Conservation (phyloP, 2,797 vertebrate species). For the Thunnus albacares region DNA sequence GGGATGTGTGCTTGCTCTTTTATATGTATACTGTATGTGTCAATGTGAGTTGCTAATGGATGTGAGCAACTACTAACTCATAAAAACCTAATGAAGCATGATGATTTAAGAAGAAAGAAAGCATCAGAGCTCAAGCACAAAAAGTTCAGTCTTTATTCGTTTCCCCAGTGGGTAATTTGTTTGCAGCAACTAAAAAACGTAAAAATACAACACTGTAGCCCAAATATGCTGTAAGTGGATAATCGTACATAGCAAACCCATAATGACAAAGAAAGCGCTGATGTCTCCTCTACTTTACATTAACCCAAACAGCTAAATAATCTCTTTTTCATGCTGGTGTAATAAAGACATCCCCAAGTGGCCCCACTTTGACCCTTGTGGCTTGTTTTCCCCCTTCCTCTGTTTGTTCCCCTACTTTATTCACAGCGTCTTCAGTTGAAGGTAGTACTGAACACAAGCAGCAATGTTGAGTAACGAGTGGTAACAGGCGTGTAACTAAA, state of each 20-base stretch:
- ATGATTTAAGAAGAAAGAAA: constrained; percentile 33
- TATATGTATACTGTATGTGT: neutral
- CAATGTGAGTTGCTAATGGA: constrained; percentile 20
- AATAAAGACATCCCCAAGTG: constrained; percentile 46
- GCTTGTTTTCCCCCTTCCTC: constrained; percentile 19
- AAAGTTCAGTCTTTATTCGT: neutral
- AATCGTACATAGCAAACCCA: constrained; percentile 12
- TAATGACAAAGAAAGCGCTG: constrained; percentile 28
- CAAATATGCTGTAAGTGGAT: constrained; percentile 22
- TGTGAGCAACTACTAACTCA: neutral
- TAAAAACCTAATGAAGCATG: constrained; percentile 39
- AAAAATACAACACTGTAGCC: neutral
- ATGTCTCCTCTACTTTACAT: constrained; percentile 48
- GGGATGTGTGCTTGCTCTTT: neutral
- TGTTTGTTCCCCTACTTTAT: constrained; percentile 22
- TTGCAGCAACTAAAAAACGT: neutral
- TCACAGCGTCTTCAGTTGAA: neutral
- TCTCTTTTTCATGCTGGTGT: neutral
- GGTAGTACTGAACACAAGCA: constrained; percentile 48
- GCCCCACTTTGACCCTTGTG: constrained; percentile 4
- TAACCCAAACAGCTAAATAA: constrained; percentile 32
- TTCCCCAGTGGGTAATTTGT: constrained; percentile 11
- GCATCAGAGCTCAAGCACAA: neutral
- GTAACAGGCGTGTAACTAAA: constrained; percentile 62
- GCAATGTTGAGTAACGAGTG: constrained; percentile 71